Base-by-base conservation (phyloP, 2,113 vertebrate genomes). In the Chloropsis cyanopogon region DNA sequence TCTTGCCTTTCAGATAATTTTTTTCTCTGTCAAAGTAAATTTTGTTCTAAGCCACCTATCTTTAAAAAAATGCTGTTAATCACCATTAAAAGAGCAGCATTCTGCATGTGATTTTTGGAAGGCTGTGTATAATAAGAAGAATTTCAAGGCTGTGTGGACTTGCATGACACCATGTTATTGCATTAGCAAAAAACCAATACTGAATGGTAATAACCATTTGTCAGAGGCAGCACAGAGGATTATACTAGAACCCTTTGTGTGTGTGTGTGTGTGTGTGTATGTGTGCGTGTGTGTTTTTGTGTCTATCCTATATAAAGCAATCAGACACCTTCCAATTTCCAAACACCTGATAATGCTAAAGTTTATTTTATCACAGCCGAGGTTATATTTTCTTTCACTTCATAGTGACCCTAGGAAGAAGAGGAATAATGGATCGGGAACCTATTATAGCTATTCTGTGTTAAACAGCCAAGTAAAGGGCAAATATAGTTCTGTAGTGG, bases 391-490 rank as follows among this genome's bases (percentile, higher is more conserved):
- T 93, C 93, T 95, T 96, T 93, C 89, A 91, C 86, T 90, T 87
- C 65, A 8, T 81, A 60, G 92, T 97, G 97, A 97, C 97, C 96
- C 96, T 81, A 96, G 86, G 66, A 93, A 77, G 91, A 92, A 92
- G 49, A 90, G 97, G 80, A 94, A 96, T 97, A 93, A 92, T 70
- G 91, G 94, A 91, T 88, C 0, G 2, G 88, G 90, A 94, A 84
- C 92, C 92, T 95, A 96, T 98, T 96, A 97, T 82, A 95, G 97
- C 96, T 85, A 72, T 96, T 96, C 57, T 76, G 54, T 81, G 77
- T 92, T 97, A 93, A 94, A 94, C 94, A 92, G 88, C 92, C 56
- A 69, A 91, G 88, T 91, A 96, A 96, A 97, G 96, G 95, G 95
- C 96, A 95, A 97, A 95, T 35, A 88, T 92, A 91, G 88, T 95